Evolutionary conservation across 2,888 invertebrate species (phyloP).

Genomic region (Drosophila tanythrix): DNA sequence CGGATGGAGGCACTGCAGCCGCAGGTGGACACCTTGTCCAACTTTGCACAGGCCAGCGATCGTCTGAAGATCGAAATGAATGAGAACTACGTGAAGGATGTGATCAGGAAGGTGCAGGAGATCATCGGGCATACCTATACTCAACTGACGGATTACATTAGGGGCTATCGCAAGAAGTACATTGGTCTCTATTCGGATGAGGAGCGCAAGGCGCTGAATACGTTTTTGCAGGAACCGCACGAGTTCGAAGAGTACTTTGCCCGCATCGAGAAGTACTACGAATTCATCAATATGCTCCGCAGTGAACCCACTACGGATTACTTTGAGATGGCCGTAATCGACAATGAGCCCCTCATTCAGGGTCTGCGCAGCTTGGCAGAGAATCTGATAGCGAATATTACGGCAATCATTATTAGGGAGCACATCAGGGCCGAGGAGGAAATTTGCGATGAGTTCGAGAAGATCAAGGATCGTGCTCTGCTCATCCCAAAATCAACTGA

Average conservation of each 20-base stretch:
- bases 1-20: constrained; percentile 87
- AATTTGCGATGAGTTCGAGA: constrained; percentile 90
- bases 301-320: constrained; percentile 89
- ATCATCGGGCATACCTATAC: constrained; percentile 86
- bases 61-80: constrained; percentile 87
- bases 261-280: constrained; percentile 87
- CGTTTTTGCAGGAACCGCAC: constrained; percentile 86
- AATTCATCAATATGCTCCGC: constrained; percentile 87
- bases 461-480: constrained; percentile 88
- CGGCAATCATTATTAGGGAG: constrained; percentile 87
- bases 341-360: constrained; percentile 88
- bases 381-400: constrained; percentile 87
- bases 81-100: constrained; percentile 86
- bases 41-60: constrained; percentile 73
- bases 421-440: constrained; percentile 89
- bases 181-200: constrained; percentile 86
- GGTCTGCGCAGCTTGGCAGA: constrained; percentile 87
- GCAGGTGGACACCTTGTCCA: constrained; percentile 81
- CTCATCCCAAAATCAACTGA: constrained; percentile 91
- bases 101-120: constrained; percentile 86
- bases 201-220: constrained; percentile 85
- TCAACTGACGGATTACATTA: constrained; percentile 87
- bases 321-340: constrained; percentile 88
- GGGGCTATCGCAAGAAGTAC: constrained; percentile 86
- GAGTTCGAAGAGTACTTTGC: constrained; percentile 87